phyloP scores from a whole-genome alignment of 1,140 invertebrate genomes.

The Euwallacea similis region DNA sequence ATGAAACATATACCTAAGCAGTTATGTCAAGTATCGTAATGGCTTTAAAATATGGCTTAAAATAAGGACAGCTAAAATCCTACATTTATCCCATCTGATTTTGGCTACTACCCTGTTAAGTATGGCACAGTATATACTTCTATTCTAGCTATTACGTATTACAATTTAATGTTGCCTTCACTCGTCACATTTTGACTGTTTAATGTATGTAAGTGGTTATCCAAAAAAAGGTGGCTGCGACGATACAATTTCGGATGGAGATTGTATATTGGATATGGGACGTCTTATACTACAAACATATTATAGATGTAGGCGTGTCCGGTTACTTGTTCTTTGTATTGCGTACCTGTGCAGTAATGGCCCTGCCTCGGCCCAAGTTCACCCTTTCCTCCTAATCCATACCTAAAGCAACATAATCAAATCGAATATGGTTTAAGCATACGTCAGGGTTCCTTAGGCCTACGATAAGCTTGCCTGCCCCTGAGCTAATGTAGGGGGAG shows the following conservation, averaged over 20 bases:
- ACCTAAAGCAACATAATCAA: conserved; percentile 55
- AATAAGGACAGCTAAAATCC: conserved; percentile 41
- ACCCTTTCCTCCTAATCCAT: conserved; percentile 51
- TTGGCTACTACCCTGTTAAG: conserved; percentile 47
- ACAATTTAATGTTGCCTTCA: conserved; percentile 9
- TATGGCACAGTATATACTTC: conserved; percentile 37
- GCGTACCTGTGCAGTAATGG: conserved; percentile 48
- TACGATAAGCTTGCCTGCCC: conserved; percentile 51
- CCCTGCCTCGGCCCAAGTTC: conserved; percentile 47
- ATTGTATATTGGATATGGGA: conserved; percentile 22
- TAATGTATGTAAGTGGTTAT: not conserved
- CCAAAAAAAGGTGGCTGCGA: conserved; percentile 13
- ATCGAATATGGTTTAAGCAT: conserved; percentile 52
- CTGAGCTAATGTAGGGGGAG: conserved; percentile 64
- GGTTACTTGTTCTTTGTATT: conserved; percentile 27
- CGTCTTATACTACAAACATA: conserved; percentile 38
- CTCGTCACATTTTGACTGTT: not conserved
- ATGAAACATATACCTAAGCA: conserved; percentile 49
- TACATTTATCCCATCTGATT: conserved; percentile 41
- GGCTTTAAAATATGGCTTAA: conserved; percentile 40
- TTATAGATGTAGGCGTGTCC: not conserved
- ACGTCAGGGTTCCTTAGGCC: conserved; percentile 48
- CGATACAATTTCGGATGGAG: conserved; percentile 16
- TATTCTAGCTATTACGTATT: conserved; percentile 16
- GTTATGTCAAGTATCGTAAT: conserved; percentile 45